Evolutionary conservation across 2,888 invertebrate species (phyloP).

Genomic region (Horisme vitalbata): DNA sequence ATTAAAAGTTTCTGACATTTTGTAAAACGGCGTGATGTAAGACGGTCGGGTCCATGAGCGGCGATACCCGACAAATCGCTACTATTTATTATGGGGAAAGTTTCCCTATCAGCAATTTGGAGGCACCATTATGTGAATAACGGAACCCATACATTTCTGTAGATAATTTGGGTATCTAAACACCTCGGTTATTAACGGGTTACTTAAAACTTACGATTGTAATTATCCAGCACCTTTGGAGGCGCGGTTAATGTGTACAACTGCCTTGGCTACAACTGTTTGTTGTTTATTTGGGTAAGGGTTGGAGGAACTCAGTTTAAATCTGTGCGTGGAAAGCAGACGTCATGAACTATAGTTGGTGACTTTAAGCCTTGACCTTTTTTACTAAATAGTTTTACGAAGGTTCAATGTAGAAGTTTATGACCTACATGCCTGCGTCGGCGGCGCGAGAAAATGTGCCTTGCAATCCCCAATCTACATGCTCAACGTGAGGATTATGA

Average conservation of each 20-base stretch:
- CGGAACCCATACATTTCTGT: conserved; percentile 40
- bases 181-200: conserved; percentile 24
- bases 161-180: conserved; percentile 32
- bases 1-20: conserved; percentile 40
- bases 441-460: no score
- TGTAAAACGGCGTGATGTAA: conserved; percentile 29
- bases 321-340: no score
- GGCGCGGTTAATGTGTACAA: neutral
- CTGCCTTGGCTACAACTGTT: no score
- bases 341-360: no score
- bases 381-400: no score
- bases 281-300: no score
- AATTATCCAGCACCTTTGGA: conserved; percentile 5
- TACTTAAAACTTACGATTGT: conserved; percentile 21
- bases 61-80: conserved; percentile 60
- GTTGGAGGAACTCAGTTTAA: no score
- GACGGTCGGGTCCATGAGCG: conserved; percentile 42
- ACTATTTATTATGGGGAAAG: conserved; percentile 66
- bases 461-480: no score
- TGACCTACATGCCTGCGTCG: no score
- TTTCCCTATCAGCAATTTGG: conserved; percentile 71
- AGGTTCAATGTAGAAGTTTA: no score
- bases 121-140: conserved; percentile 60
- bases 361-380: no score
- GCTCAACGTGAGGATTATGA: no score